phyloP scores from a whole-genome alignment of 2,797 vertebrate genomes.

The Cuniculus paca region DNA sequence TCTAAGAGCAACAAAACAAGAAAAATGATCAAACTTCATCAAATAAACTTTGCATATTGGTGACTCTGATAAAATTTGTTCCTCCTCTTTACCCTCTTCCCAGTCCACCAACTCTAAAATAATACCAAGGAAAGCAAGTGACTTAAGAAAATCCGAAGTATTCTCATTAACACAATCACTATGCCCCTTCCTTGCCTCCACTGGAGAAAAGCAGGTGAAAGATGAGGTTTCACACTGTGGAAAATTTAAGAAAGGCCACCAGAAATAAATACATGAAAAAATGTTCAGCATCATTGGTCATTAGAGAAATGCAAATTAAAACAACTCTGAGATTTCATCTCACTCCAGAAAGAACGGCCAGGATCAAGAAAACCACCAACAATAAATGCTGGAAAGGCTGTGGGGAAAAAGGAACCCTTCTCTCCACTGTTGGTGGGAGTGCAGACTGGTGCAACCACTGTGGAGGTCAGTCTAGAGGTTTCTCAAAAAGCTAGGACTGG shows the following conservation, averaged over 20 bases:
- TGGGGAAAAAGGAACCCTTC: too few relatives aligned
- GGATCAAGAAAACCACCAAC: too few relatives aligned
- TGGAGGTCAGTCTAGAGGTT: too few relatives aligned
- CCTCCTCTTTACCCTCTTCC: neutral
- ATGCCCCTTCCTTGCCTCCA: neutral
- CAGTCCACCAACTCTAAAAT: neutral
- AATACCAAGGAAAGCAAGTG: neutral
- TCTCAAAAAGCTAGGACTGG: too few relatives aligned
- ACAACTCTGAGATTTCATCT: too few relatives aligned
- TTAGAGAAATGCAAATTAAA: too few relatives aligned
- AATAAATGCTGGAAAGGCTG: too few relatives aligned
- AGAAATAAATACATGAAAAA: too few relatives aligned
- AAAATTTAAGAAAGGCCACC: slow-evolving; percentile 25
- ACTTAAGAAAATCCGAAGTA: neutral
- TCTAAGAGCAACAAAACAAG: neutral
- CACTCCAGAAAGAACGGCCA: too few relatives aligned
- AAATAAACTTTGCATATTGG: neutral
- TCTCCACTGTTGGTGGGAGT: too few relatives aligned
- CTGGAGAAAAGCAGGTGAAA: neutral
- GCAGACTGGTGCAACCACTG: too few relatives aligned
- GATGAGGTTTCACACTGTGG: neutral
- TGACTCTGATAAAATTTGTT: neutral
- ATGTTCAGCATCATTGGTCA: too few relatives aligned
- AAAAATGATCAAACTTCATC: neutral
- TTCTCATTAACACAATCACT: neutral